Base-by-base conservation (phyloP, 2,888 invertebrate genomes). In the Metopia argyrocephala region DNA sequence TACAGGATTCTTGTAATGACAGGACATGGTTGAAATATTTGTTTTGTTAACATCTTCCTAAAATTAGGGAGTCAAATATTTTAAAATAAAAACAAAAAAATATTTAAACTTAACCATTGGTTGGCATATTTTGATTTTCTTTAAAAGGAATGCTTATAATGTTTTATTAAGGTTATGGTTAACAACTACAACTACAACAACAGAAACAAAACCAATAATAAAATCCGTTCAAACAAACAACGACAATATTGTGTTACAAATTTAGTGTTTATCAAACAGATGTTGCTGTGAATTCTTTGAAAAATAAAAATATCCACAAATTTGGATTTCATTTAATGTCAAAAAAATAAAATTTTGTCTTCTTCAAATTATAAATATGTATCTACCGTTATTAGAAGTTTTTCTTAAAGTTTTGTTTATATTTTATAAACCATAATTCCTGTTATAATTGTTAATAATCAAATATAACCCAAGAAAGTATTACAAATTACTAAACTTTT, bases 21-120 rank as follows among this genome's bases (percentile, higher is more conserved):
- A 74, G 73, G 69, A 81, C 78, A 66, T 78, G 54, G 18, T 74
- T 70, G 66, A 74, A 66, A 70, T 71, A 71, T 71, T 76, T 79
- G 69, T 61, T 65, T 57, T 70, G 74, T 70, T 76, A 71, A 74
- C 68, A 65, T 76, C 59, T 65, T 73, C 27, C 56, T 62, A 57
- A 31, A 38, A 23, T 66, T 54, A 65, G 38, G 15, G 15, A 38
- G 15, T 12, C 28, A 25, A 54, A 38, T 52, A 52, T 21, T 45
- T 27, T 48, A 27, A n/a, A 2, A 38, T 1, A 31, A 38, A 6
- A 28, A 28, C 3, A 28, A 28, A 45, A 31, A 52, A 50, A 45
- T 70, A 61, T 74, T 65, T 56, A 65, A 61, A 59, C 21, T 48
- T 46, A 52, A 57, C 65, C 61, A 62, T 71, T 66, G 50, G 62